Evolutionary conservation across 2,113 vertebrate genomes (phyloP).

Genomic region (Crotalus tigris): DNA sequence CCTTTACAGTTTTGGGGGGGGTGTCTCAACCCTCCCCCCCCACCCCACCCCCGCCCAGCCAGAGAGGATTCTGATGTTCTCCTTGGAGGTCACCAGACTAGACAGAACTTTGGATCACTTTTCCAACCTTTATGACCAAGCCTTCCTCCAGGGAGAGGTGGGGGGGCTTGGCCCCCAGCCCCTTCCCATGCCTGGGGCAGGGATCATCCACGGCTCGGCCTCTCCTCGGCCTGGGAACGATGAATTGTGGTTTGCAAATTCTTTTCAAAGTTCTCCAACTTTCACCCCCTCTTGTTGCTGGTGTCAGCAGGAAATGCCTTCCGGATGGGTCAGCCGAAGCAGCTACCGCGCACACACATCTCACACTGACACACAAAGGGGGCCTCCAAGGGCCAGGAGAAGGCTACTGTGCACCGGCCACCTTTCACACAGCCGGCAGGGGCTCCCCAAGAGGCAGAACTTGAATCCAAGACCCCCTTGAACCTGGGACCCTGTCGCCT

Average conservation of each 20-base stretch:
- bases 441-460: no score
- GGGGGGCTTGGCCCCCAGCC: not conserved
- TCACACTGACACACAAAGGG: not conserved
- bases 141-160: not conserved
- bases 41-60: not conserved
- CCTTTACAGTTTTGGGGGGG: not conserved
- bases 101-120: not conserved
- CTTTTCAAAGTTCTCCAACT: conserved; percentile 22
- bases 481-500: not conserved
- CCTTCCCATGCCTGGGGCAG: not conserved
- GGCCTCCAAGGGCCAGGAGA: not conserved
- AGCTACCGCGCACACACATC: not conserved
- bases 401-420: not conserved
- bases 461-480: not conserved
- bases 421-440: not conserved
- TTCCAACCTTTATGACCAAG: not conserved
- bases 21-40: not conserved
- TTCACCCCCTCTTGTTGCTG: conserved; percentile 26
- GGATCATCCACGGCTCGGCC: not conserved
- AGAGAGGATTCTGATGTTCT: not conserved
- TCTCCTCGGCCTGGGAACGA: conserved; percentile 15
- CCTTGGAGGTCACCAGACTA: not conserved
- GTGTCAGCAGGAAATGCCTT: conserved; percentile 28
- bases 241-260: conserved; percentile 19
- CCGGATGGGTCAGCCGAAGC: conserved; percentile 21